These are phyloP conservation scores for Diaperis boleti DNA, from an alignment of 2,888 invertebrate species.

Conservation along the genomic window DNA sequence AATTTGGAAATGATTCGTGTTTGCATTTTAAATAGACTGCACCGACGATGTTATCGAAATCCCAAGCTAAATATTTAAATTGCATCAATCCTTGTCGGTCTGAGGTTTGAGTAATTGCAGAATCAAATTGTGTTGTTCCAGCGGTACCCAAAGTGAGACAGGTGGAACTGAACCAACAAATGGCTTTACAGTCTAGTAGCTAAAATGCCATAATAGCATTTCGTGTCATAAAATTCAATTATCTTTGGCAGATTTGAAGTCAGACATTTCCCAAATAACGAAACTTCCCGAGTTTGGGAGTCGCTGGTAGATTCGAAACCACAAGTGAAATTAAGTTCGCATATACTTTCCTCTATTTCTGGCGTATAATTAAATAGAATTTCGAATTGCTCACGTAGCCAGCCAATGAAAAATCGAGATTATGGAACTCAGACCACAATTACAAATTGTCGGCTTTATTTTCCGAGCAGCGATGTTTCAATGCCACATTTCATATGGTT, in stretches of 20 bases:
- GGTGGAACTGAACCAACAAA: too few species aligned
- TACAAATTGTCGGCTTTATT: conserved; percentile 52
- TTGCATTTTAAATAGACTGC: neutral
- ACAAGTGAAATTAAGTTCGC: conserved; percentile 19
- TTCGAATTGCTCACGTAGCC: conserved; percentile 22
- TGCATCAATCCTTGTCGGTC: conserved; percentile 11
- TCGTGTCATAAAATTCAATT: too few species aligned
- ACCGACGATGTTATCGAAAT: too few species aligned
- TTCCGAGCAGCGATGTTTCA: conserved; percentile 62
- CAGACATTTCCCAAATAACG: too few species aligned
- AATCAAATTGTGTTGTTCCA: too few species aligned
- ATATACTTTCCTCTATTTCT: conserved; percentile 9
- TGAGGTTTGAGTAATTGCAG: conserved; percentile 8
- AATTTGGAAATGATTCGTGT: neutral
- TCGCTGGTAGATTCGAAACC: conserved; percentile 7
- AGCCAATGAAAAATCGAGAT: conserved; percentile 19
- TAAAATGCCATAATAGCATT: too few species aligned
- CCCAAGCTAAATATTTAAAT: conserved; percentile 16
- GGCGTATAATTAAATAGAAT: conserved; percentile 16
- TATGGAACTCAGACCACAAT: conserved; percentile 32
- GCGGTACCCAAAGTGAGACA: too few species aligned
- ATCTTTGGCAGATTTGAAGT: too few species aligned
- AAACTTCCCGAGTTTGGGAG: too few species aligned
- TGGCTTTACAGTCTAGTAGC: too few species aligned
- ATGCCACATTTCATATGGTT: conserved; percentile 58